Conservation (phyloP, 2,797 vertebrate genomes). For the Emydoidea blandingii region DNA sequence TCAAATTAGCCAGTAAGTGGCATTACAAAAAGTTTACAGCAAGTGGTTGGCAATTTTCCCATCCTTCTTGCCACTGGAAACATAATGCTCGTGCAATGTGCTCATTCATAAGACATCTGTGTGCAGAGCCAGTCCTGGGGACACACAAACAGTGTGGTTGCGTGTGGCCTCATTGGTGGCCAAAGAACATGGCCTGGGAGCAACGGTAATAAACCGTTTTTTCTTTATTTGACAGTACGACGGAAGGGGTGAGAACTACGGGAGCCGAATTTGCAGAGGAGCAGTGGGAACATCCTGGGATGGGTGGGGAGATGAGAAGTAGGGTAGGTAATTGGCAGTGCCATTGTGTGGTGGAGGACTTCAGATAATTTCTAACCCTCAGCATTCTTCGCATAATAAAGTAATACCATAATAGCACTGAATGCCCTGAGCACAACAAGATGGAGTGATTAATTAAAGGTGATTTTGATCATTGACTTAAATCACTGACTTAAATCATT, state of each 20-base stretch:
- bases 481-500: too few relatives aligned
- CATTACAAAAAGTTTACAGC: slow-evolving; percentile 69
- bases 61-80: slow-evolving; percentile 65
- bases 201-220: background rate
- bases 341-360: background rate
- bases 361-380: background rate
- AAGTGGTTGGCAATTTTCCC: slow-evolving; percentile 62
- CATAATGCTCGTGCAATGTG: slow-evolving; percentile 43
- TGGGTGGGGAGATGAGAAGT: background rate
- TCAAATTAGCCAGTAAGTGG: slow-evolving; percentile 62
- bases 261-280: background rate
- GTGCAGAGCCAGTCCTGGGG: background rate
- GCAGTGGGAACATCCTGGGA: background rate
- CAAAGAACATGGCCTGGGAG: background rate
- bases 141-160: background rate
- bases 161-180: background rate
- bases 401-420: background rate
- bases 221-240: background rate
- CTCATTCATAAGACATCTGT: slow-evolving; percentile 10
- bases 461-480: background rate
- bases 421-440: background rate
- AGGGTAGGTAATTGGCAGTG: background rate
- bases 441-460: background rate
- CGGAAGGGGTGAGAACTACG: background rate
- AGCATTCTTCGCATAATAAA: background rate